These are phyloP conservation scores for Speoplatyrhinus poulsoni DNA, from an alignment of 2,113 vertebrate genomes.

Conservation along the genomic window DNA sequence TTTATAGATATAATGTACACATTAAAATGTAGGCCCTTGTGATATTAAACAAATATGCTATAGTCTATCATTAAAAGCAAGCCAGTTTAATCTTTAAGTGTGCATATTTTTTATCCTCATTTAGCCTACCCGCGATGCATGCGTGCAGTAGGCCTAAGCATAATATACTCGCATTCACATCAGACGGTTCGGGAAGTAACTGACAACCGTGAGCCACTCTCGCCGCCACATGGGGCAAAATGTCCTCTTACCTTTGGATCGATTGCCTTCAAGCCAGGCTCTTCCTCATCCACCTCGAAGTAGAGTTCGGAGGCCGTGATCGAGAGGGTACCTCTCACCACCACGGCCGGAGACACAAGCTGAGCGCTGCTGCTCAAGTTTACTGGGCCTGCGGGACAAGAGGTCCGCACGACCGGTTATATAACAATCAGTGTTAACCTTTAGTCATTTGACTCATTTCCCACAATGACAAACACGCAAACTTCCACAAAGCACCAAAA, in stretches of 20 bases:
- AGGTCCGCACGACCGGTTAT: slow-evolving; percentile 28
- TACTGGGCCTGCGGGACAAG: slow-evolving; percentile 84
- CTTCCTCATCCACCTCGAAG: slow-evolving; percentile 98
- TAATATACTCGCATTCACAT: background rate
- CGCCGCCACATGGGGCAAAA: slow-evolving; percentile 28
- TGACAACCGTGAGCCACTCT: slow-evolving; percentile 17
- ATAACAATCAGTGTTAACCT: background rate
- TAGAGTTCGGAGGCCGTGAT: slow-evolving; percentile 93
- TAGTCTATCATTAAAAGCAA: too few relatives aligned
- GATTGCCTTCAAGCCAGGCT: slow-evolving; percentile 90
- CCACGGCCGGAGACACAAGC: slow-evolving; percentile 88
- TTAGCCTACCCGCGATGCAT: too few relatives aligned
- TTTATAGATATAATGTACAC: background rate
- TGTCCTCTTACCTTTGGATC: slow-evolving; percentile 91
- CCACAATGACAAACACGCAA: background rate
- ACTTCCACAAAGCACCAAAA: slow-evolving; percentile 27
- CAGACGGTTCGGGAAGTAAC: background rate
- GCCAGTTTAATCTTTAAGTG: too few relatives aligned
- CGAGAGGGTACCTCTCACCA: slow-evolving; percentile 91
- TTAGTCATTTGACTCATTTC: background rate
- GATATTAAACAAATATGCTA: too few relatives aligned
- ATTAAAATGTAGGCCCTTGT: background rate
- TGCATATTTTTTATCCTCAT: too few relatives aligned
- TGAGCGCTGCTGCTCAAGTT: slow-evolving; percentile 89
- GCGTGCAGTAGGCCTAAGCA: background rate